Evolutionary conservation across 2,888 invertebrate genomes (phyloP).

Genomic region (Trissonchulus latispiculum): DNA sequence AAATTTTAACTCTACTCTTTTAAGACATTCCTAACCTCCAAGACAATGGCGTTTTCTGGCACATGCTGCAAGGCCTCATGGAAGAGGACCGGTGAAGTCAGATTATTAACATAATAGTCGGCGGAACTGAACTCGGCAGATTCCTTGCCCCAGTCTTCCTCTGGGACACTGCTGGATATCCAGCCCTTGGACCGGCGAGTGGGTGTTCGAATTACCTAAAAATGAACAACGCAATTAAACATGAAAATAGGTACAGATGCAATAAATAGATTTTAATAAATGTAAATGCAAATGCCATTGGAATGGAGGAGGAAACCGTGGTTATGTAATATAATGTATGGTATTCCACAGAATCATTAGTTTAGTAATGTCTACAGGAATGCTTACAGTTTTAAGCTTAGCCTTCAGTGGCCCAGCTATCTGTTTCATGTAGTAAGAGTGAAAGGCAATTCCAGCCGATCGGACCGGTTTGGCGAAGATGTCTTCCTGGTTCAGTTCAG

Average conservation of each 20-base stretch:
- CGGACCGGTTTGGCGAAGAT: constrained; percentile 74
- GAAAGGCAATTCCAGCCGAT: constrained; percentile 77
- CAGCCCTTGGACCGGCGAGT: constrained; percentile 61
- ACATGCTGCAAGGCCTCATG: constrained; percentile 67
- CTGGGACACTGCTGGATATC: constrained; percentile 86
- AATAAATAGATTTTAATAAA: neutral
- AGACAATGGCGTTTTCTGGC: constrained; percentile 71
- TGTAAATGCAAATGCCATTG: too few species aligned
- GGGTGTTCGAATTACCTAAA: constrained; percentile 27
- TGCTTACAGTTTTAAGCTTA: constrained; percentile 13
- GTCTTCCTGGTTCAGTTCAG: constrained; percentile 54
- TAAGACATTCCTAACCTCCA: constrained; percentile 57
- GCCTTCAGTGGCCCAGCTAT: constrained; percentile 50
- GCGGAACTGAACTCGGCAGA: constrained; percentile 70
- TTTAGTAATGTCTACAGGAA: too few species aligned
- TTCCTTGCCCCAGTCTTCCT: constrained; percentile 65
- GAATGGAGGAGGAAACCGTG: too few species aligned
- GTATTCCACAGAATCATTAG: too few species aligned
- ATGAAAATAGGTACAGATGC: neutral
- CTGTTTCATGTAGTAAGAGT: constrained; percentile 73
- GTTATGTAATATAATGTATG: too few species aligned
- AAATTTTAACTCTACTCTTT: too few species aligned
- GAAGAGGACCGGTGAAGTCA: constrained; percentile 81
- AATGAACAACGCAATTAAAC: constrained; percentile 1
- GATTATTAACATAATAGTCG: constrained; percentile 82